Evolutionary conservation across 2,888 invertebrate species (phyloP), one percentile per base, ranked within the genome.

Genomic region (Melieria crassipennis): DNA sequence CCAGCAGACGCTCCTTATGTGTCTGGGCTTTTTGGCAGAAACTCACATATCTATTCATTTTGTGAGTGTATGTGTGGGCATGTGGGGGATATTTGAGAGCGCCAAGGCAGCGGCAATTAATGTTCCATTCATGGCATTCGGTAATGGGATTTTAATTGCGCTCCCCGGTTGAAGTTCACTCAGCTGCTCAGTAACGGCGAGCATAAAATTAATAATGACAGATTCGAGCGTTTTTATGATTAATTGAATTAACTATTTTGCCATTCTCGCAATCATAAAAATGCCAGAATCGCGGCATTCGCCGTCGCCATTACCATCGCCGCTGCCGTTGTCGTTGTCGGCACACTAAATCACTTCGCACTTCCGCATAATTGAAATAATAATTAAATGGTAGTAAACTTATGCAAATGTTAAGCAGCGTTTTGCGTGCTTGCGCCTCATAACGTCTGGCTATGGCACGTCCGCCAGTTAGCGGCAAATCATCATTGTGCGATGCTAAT

Each of bases 401-500:
- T 47, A 64, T 48, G 43, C 13, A 9, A 60, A 48, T 50, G 30
- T 46, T 64, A 69, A 56, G 69, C 65, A n/a, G 62, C 13, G 57
- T 65, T 43, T 69, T 65, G 65, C 69, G 69, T 72, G 72, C 47
- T 72, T 69, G 30, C 16, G 30, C 30, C 30, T 30, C 30, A 30
- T 30, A 30, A 30, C 3, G 30, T 30, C 30, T 30, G 30, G 30
- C 30, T 30, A 2, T 30, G 2, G 30, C 30, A 30, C 30, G 30
- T 30, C 3, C 30, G 30, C 30, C 30, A 30, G 30, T 30, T 30
- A 30, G 30, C 30, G 30, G 30, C 30, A 3, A 30, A 30, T 30
- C 30, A 30, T 30, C 30, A 30, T 30, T 30, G 30, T 30, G 30
- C 30, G 3, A 30, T 30, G 30, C 30, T 30, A 30, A 30, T 30